Conservation (phyloP, 2,113 vertebrate species). For the Cepphus grylle region DNA sequence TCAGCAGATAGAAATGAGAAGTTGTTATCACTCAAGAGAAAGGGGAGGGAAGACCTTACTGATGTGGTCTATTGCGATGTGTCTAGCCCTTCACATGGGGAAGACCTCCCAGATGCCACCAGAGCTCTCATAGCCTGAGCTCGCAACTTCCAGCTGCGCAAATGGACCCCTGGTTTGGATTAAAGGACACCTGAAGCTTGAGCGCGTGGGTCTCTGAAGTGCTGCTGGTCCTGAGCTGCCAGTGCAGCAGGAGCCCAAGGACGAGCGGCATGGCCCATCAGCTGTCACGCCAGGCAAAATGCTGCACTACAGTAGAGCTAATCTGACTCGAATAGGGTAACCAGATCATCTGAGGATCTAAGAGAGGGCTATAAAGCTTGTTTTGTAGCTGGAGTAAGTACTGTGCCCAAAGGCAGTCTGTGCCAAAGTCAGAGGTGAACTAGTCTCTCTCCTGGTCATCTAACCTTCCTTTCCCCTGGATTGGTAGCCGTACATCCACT, state of each 20-base stretch:
- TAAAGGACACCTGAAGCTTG: background rate
- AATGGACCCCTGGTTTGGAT: background rate
- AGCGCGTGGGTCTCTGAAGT: fast-evolving
- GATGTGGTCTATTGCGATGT: background rate
- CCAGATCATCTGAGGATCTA: background rate
- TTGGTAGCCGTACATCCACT: background rate
- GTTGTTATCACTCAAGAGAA: background rate
- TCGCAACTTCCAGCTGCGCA: background rate
- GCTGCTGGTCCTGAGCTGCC: background rate
- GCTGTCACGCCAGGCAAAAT: background rate
- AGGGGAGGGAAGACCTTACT: background rate
- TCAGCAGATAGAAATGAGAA: background rate
- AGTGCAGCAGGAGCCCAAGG: background rate
- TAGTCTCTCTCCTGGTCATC: background rate
- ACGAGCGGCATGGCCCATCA: background rate
- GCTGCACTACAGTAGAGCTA: fast-evolving
- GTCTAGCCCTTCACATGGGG: background rate
- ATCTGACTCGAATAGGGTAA: background rate
- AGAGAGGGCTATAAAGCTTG: background rate
- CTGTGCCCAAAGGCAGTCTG: background rate
- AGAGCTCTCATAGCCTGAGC: background rate
- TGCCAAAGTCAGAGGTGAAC: background rate
- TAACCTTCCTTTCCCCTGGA: background rate
- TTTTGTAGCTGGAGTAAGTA: background rate
- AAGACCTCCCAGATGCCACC: background rate